Evolutionary conservation across 2,113 vertebrate genomes (phyloP), one percentile per base, ranked within the genome.

Genomic region (Tachysurus fulvidraco): DNA sequence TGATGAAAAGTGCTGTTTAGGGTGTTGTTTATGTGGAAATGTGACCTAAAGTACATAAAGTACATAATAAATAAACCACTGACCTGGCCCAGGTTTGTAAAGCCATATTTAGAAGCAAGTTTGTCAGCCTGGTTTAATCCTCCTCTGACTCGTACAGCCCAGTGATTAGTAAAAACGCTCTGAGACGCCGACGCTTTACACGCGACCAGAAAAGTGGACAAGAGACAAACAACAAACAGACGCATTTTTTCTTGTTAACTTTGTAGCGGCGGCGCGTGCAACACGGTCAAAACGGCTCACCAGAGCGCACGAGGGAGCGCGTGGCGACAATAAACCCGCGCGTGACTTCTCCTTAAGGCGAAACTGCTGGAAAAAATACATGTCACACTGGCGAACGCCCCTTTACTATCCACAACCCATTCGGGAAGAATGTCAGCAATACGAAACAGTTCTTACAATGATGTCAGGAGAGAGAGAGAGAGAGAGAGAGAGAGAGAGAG

Each of bases 41-140:
- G 6, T 44, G 8, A 81, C 8, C 5, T 1, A 62, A 73, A 62
- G 28, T 81, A 13, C 4, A 41, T 41, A 7, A 19, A 19, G 19
- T 41, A 7, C 41, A 59, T 30, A 21, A 28, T 55, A 30, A 41
- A 1, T 6, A 25, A 73, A 23, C 57, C 19, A 2, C 94, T 92
- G 94, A 97, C 97, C 96, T 97, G 96, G 54, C 97, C 97, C 91
- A 97, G 91, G 94, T 97, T 97, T 69, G 92, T 92, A 91, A 96
- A 98, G 84, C 97, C 97, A 89, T 97, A 97, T 85, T 93, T 95
- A 0, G 92, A 92, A 73, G 97, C 96, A 83, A 98, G 90, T 73
- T 91, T 90, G 36, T 96, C 95, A 25, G 97, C 97, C 74, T 93
- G 94, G 44, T 90, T 91, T 12, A 92, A 87, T 52, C 96, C 97